Base-by-base conservation (phyloP, 1,140 invertebrate species). In the Geopemphigus sp. region DNA sequence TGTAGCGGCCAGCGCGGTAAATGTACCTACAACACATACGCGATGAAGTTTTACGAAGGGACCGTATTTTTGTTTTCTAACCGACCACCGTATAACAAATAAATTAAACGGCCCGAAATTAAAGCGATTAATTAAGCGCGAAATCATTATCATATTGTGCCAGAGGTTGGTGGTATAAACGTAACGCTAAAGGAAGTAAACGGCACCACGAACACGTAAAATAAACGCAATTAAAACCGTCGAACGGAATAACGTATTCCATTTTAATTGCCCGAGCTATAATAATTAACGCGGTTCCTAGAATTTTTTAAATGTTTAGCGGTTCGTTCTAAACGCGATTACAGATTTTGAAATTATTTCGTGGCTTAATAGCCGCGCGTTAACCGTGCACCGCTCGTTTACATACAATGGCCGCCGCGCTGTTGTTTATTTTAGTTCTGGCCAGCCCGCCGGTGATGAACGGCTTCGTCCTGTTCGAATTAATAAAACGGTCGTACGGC, bases 321-420 rank as follows among this genome's bases (percentile, higher is more conserved):
- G n/a, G 66, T 70, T 70, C 19, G 29, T 72, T 54, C 45, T 54
- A 5, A 54, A 54, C 50, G 26, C 24, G 47, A 72, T 54, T 53
- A 72, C 47, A 29, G 68, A 72, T 72, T 70, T 54, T 72, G 11
- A 19, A 54, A 72, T 32, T 29, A 32, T 72, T 53, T 54, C 17
- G 50, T 15, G 47, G 22, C 17, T 29, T 72, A 54, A 32, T 54
- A 72, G 24, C 50, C 54, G 5, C 39, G 39, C 39, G 50, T 72
- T 72, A 72, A 72, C 68, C 54, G 68, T 72, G 54, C 53, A 54
- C 11, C 24, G 53, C 68, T 72, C 12, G 53, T 72, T 72, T 72
- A 26, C 68, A 72, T 72, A 72, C 68, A 72, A 72, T 72, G 14
- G 68, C n/a, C n/a, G n/a, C n/a, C n/a, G n/a, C n/a, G n/a, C n/a